Conservation (phyloP, 2,113 vertebrate species). For the Tichodroma muraria region DNA sequence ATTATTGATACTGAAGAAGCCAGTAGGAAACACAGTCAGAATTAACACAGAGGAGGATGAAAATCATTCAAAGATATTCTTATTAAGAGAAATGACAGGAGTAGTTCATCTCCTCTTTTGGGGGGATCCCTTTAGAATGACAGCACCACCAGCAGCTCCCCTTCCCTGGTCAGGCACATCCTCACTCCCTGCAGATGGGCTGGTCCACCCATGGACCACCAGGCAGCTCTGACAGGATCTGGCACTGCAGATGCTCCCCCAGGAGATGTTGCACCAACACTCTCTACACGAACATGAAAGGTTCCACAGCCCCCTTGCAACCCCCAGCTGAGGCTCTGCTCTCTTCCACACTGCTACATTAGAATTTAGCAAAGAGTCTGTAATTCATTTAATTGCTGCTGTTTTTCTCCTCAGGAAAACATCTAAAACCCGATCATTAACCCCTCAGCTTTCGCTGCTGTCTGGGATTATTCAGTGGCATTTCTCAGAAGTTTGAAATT, state of each 20-base stretch:
- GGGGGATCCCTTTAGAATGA: not conserved
- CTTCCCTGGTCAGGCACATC: not conserved
- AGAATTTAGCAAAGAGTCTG: not conserved
- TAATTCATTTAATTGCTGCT: conserved; percentile 14
- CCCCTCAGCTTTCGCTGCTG: not conserved
- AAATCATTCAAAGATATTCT: not conserved
- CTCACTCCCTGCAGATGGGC: not conserved
- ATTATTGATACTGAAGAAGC: not conserved
- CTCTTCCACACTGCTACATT: not conserved
- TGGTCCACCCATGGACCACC: not conserved
- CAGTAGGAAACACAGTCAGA: not conserved
- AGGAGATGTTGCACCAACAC: not conserved
- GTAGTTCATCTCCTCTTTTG: not conserved
- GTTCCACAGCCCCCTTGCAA: not conserved
- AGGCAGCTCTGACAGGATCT: not conserved
- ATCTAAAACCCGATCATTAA: not conserved
- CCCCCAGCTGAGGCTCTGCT: not conserved
- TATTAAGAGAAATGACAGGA: too few species aligned
- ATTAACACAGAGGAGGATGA: not conserved
- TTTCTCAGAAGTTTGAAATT: not conserved
- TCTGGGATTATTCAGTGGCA: not conserved
- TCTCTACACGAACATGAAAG: not conserved
- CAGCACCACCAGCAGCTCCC: not conserved
- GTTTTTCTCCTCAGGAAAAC: not conserved
- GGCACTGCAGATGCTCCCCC: not conserved